Conservation (phyloP, 2,888 invertebrate species). For the Drosophila monieri region DNA sequence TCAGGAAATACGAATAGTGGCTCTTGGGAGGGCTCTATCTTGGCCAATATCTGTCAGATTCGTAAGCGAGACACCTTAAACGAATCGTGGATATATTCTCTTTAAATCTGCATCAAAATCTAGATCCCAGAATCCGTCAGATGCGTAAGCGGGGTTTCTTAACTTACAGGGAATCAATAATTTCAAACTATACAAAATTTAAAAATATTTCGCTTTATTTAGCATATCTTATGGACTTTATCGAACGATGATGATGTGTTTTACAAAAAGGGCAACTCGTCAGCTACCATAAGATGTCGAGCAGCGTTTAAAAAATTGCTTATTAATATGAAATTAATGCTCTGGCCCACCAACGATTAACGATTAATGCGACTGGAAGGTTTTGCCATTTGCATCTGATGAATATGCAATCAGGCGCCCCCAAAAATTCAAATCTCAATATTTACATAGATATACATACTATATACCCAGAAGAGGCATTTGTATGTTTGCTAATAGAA, state of each 20-base stretch:
- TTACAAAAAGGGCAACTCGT: constrained; percentile 32
- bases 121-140: too few species aligned
- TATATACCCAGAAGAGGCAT: neutral
- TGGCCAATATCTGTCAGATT: too few species aligned
- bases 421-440: constrained; percentile 14
- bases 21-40: too few species aligned
- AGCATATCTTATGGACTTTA: constrained; percentile 28
- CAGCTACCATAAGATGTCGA: constrained; percentile 66
- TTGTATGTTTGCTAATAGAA: constrained; percentile 52
- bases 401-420: constrained; percentile 62
- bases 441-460: neutral
- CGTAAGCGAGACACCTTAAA: too few species aligned
- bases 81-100: too few species aligned
- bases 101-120: too few species aligned
- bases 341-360: constrained; percentile 70
- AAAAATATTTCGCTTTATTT: neutral
- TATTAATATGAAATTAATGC: constrained; percentile 75
- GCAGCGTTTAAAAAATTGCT: constrained; percentile 68
- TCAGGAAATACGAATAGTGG: too few species aligned
- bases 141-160: too few species aligned
- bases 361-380: constrained; percentile 73
- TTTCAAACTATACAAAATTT: neutral
- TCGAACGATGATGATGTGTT: constrained; percentile 32
- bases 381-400: constrained; percentile 73
- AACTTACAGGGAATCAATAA: constrained; percentile 18